phyloP scores from a whole-genome alignment of 2,113 vertebrate species.

The Hydropotes inermis region DNA sequence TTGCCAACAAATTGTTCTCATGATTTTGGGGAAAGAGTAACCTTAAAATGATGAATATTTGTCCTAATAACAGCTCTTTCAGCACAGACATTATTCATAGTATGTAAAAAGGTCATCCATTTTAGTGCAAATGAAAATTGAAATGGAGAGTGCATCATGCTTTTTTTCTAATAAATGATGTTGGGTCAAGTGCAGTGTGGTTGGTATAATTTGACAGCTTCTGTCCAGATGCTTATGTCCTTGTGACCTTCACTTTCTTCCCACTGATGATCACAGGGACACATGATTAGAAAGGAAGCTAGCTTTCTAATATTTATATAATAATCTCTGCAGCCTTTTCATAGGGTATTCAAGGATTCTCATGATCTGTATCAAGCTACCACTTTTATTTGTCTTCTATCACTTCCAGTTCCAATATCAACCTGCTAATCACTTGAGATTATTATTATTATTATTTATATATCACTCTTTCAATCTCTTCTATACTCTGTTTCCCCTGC shows the following conservation, averaged over 20 bases:
- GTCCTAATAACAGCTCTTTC: constrained; percentile 61
- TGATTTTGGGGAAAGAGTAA: constrained; percentile 61
- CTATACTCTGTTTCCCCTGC: background rate
- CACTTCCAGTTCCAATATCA: background rate
- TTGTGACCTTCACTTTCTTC: background rate
- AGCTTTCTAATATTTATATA: background rate
- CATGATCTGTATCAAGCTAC: background rate
- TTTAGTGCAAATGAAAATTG: constrained; percentile 71
- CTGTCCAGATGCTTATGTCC: background rate
- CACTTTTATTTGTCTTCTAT: background rate
- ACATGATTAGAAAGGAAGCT: background rate
- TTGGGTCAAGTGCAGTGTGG: background rate
- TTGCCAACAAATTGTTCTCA: constrained; percentile 53
- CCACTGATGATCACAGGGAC: background rate
- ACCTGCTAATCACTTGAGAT: background rate
- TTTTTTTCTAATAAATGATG: constrained; percentile 41
- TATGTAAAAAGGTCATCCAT: constrained; percentile 64
- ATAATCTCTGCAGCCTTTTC: background rate
- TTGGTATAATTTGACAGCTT: constrained; percentile 13
- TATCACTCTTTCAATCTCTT: background rate
- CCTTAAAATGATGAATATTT: constrained; percentile 72
- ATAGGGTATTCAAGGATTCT: background rate
- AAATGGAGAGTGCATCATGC: constrained; percentile 57
- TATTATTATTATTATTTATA: background rate
- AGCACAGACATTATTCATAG: constrained; percentile 70